phyloP scores from a whole-genome alignment of 2,888 invertebrate species.

The Caenorhabditis japonica region DNA sequence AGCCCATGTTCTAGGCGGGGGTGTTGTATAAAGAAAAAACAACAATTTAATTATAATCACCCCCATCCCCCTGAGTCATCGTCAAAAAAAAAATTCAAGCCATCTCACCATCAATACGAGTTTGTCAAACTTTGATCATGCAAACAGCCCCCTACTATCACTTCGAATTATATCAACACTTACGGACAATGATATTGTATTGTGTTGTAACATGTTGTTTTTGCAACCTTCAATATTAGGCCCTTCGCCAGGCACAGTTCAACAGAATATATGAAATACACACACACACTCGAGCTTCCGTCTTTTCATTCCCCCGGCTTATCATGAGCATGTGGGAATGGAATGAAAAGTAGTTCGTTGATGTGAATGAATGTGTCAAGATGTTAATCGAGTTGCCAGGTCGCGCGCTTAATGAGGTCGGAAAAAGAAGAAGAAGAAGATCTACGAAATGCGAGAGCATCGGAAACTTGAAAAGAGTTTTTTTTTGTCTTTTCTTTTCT shows the following conservation, averaged over 20 bases:
- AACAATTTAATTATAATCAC: conserved; percentile 45
- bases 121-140: conserved; percentile 48
- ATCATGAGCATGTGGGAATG: conserved; percentile 1
- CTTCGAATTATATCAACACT: conserved; percentile 42
- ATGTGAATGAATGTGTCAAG: conserved; percentile 11
- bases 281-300: not conserved
- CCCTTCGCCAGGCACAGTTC: not conserved
- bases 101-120: too few relatives aligned
- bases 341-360: not conserved
- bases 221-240: not conserved
- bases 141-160: conserved; percentile 38
- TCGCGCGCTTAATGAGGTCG: conserved; percentile 32
- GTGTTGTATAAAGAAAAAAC: conserved; percentile 12
- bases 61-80: conserved; percentile 34
- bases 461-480: too few relatives aligned
- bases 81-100: conserved; percentile 7
- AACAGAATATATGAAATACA: not conserved
- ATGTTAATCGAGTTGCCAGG: conserved; percentile 33
- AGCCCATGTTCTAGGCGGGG: too few relatives aligned
- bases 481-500: too few relatives aligned
- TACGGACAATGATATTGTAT: conserved; percentile 7
- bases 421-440: not conserved
- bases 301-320: not conserved
- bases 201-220: conserved; percentile 29
- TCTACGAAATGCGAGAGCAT: conserved; percentile 14